A percentile compares a stretch with the other conserved stretches of the same genome.
phyloP scores from a whole-genome alignment of 2,113 vertebrate species.

The Chlorodrepanis virens region DNA sequence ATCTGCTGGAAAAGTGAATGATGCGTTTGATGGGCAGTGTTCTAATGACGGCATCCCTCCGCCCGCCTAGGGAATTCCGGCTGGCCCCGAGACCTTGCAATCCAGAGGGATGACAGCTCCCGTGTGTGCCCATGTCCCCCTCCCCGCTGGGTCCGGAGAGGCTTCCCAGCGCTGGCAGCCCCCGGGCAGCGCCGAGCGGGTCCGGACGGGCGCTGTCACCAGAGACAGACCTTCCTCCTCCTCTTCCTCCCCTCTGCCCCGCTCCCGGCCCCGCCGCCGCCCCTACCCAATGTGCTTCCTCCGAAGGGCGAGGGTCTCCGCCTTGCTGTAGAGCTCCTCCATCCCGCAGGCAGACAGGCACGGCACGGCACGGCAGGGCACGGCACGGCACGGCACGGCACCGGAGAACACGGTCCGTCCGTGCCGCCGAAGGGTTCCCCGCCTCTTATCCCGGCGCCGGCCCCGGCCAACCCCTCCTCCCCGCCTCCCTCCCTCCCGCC shows the following conservation, averaged over 20 bases:
- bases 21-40: neutral
- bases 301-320: constrained; percentile 83
- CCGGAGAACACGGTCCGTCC: neutral
- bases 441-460: constrained; percentile 48
- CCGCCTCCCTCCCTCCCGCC: neutral
- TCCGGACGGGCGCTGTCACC: neutral
- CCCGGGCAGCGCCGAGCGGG: neutral
- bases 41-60: neutral
- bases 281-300: constrained; percentile 87
- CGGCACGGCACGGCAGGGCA: neutral
- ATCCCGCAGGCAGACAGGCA: neutral
- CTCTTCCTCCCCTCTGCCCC: neutral
- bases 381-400: neutral
- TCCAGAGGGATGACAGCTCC: neutral
- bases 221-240: neutral
- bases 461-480: constrained; percentile 37
- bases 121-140: neutral
- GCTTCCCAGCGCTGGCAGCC: neutral
- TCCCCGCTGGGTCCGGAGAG: neutral
- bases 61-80: neutral
- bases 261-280: neutral
- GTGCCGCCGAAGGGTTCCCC: neutral
- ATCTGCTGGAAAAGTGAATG: neutral
- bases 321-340: constrained; percentile 79
- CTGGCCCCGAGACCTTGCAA: fast-evolving